Percentiles rank a stretch among this genome's conserved stretches.
Conservation (phyloP, 2,888 invertebrate genomes). For the Melanotus villosus region DNA sequence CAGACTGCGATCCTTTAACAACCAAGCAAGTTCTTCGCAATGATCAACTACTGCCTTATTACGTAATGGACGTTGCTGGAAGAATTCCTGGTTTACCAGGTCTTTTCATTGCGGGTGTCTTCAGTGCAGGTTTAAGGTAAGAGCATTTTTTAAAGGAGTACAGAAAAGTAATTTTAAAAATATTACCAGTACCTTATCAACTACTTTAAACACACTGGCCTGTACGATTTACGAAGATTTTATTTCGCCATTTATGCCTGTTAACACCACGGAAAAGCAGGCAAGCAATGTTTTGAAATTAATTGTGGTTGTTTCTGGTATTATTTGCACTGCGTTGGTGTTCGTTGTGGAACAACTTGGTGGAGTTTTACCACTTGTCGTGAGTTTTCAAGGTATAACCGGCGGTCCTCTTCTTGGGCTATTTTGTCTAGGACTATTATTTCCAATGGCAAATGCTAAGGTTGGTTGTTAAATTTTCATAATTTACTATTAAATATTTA, state of each 20-base stretch:
- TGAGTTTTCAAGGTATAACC: constrained; percentile 75
- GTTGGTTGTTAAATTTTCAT: constrained; percentile 60
- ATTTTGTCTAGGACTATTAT: constrained; percentile 77
- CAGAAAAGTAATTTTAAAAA: not conserved
- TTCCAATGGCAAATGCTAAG: constrained; percentile 75
- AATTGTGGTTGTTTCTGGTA: constrained; percentile 70
- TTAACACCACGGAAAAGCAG: constrained; percentile 69
- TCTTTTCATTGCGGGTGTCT: constrained; percentile 81
- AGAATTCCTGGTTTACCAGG: constrained; percentile 82
- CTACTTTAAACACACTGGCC: constrained; percentile 74
- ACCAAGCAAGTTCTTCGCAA: constrained; percentile 72
- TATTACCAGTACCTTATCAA: constrained; percentile 74
- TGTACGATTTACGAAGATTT: constrained; percentile 79
- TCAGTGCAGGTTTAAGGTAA: constrained; percentile 79
- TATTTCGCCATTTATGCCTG: constrained; percentile 71
- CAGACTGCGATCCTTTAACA: constrained; percentile 77
- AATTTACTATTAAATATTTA: not conserved
- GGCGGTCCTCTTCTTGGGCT: constrained; percentile 77
- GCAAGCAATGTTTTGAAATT: constrained; percentile 75
- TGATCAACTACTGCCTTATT: constrained; percentile 77
- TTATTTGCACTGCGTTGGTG: constrained; percentile 81
- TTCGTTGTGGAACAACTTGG: constrained; percentile 77
- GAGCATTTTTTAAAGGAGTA: not conserved
- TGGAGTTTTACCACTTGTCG: constrained; percentile 75
- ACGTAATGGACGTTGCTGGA: constrained; percentile 78